Evolutionary conservation across 1,140 invertebrate genomes (phyloP).

Genomic region (Drosophila albomicans): DNA sequence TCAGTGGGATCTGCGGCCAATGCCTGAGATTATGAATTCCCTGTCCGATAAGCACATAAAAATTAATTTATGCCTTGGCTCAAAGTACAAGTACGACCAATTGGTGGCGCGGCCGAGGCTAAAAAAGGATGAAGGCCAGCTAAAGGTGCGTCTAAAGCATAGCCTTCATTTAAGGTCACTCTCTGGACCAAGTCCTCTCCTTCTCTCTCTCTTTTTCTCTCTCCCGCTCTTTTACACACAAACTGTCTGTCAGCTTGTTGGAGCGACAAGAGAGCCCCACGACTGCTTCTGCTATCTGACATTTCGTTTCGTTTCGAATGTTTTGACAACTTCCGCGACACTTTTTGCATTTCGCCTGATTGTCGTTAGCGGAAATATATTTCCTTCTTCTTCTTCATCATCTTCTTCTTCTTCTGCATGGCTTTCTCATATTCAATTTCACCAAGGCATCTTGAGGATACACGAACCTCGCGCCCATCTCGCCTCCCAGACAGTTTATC

Average conservation of each 20-base stretch:
- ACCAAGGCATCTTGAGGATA: conserved; percentile 27
- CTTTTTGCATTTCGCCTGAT: conserved; percentile 52
- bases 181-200: not conserved
- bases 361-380: conserved; percentile 60
- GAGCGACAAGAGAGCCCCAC: conserved; percentile 13
- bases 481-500: conserved; percentile 25
- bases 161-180: conserved; percentile 32
- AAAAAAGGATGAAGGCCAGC: conserved; percentile 1
- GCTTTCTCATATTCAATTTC: conserved; percentile 49
- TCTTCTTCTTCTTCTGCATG: conserved; percentile 1
- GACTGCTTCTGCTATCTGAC: conserved; percentile 35
- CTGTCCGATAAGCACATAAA: conserved; percentile 45
- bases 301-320: conserved; percentile 47
- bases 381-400: conserved; percentile 14
- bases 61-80: conserved; percentile 48
- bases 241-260: conserved; percentile 19
- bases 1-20: conserved; percentile 13
- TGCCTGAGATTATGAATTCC: conserved; percentile 48
- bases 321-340: conserved; percentile 60
- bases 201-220: not conserved
- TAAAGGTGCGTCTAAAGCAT: conserved; percentile 33
- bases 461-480: not conserved
- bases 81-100: conserved; percentile 17
- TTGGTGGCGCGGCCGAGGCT: conserved; percentile 12
- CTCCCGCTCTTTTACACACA: not conserved